Percentiles rank a stretch among this genome's conserved stretches.
Conservation (phyloP, 2,113 vertebrate species). For the Tinamus guttatus region DNA sequence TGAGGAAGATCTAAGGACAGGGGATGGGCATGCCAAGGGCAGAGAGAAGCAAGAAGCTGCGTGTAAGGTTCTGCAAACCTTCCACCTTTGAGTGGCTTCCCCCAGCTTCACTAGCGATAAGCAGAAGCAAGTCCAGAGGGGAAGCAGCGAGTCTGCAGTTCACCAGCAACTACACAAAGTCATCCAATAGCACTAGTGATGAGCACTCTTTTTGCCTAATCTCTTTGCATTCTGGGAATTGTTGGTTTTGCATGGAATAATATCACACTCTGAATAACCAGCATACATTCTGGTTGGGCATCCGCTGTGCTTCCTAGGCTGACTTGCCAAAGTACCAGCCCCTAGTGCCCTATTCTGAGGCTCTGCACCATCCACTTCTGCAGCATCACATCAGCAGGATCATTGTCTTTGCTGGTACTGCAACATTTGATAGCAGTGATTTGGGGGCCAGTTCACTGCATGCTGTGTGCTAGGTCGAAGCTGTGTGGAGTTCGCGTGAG, state of each 20-base stretch:
- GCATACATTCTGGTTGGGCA: background rate
- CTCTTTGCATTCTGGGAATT: background rate
- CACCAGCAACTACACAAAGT: background rate
- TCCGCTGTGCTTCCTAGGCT: background rate
- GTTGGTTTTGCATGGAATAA: background rate
- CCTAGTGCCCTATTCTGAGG: background rate
- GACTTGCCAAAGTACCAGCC: background rate
- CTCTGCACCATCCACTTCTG: too few species aligned
- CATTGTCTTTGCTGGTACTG: background rate
- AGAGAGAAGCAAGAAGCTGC: slow-evolving; percentile 7
- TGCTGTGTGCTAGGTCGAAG: background rate
- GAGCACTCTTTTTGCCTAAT: background rate
- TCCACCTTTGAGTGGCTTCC: background rate
- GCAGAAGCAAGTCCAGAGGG: background rate
- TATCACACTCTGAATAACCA: background rate
- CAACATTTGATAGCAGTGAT: background rate
- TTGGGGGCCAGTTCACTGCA: background rate
- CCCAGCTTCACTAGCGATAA: background rate
- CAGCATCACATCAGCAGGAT: background rate
- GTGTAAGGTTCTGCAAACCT: background rate
- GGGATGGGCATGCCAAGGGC: background rate
- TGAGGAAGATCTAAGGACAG: background rate
- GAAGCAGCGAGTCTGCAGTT: background rate
- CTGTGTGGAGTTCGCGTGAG: background rate
- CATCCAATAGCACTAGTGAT: background rate